Conservation (phyloP, 2,888 invertebrate genomes). For the Lapara coniferarum region DNA sequence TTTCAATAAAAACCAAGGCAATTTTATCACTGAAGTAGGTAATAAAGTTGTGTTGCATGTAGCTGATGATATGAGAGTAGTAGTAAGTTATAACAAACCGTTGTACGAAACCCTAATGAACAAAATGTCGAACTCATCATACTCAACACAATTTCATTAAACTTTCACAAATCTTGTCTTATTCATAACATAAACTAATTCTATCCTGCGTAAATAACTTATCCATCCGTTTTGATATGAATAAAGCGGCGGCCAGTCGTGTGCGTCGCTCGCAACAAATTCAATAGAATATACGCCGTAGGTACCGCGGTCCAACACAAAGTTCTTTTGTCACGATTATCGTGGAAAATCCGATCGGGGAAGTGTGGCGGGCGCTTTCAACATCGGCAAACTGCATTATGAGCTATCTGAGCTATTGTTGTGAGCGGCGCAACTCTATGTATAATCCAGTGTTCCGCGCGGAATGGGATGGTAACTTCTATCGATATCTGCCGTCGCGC, state of each 20-base stretch:
- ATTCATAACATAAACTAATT: slow-evolving; percentile 16
- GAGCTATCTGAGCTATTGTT: slow-evolving; percentile 77
- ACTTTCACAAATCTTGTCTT: not conserved
- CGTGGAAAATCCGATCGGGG: slow-evolving; percentile 81
- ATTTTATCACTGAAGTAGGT: too few species aligned
- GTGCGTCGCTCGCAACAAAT: slow-evolving; percentile 58
- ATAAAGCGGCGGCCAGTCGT: slow-evolving; percentile 55
- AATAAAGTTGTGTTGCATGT: too few species aligned
- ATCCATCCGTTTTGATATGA: slow-evolving; percentile 47
- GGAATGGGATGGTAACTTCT: slow-evolving; percentile 47
- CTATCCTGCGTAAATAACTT: slow-evolving; percentile 22
- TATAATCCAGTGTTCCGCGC: slow-evolving; percentile 59
- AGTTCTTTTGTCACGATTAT: slow-evolving; percentile 83
- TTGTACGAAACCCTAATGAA: not conserved
- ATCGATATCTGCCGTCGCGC: not conserved
- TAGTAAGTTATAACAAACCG: too few species aligned
- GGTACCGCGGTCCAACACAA: slow-evolving; percentile 58
- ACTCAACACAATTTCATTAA: not conserved
- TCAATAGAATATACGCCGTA: slow-evolving; percentile 61
- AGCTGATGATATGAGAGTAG: too few species aligned
- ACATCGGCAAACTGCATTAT: slow-evolving; percentile 80
- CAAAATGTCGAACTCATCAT: not conserved
- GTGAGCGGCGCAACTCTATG: slow-evolving; percentile 56
- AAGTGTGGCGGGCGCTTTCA: slow-evolving; percentile 78
- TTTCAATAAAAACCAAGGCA: too few species aligned